Evolutionary conservation across 2,797 vertebrate genomes (phyloP), one percentile per base, ranked within the genome.

Genomic region (Myiothlypis chrysogaster): DNA sequence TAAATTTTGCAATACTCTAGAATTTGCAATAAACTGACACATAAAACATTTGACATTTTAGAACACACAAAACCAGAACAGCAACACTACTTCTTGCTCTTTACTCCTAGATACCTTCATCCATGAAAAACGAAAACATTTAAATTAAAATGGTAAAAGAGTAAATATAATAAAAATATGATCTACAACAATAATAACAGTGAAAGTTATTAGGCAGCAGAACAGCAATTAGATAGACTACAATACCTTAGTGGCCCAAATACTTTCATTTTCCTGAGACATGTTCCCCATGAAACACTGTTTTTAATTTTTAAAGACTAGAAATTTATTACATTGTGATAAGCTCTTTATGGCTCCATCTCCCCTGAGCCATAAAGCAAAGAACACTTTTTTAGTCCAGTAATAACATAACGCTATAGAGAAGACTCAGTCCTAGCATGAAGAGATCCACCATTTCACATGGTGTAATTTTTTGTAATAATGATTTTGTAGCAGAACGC

Each of bases 251-350:
- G 82, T 86, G 91, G 83, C 39, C 20, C 34, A 90, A 93, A 78
- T 70, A 84, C 41, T 91, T 95, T 87, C 23, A 91, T 91, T 94
- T 95, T 88, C 72, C 50, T 41, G 65, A 93, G 47, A 76, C 66
- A 66, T 13, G 41, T 35, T 83, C 53, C 75, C 56, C 56, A 60
- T 52, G 70, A 93, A 96, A 83, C 52, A 63, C 7, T 35, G 65
- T 14, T 94, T 94, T 96, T 92, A 92, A 96, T 95, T 95, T 95
- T 96, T 94, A 93, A 95, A 91, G 69, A 86, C 76, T 70, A 46
- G 41, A 83, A 83, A 91, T 86, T 56, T 86, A 93, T 83, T 93
- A 53, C 60, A 63, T 7, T 85, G 78, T 20, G 47, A 75, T 77
- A 92, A 1, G 2, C 15, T 89, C 35, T 83, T 85, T 91, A 72